phyloP scores from a whole-genome alignment of 2,113 vertebrate species.

The Tychaedon coryphoeus region DNA sequence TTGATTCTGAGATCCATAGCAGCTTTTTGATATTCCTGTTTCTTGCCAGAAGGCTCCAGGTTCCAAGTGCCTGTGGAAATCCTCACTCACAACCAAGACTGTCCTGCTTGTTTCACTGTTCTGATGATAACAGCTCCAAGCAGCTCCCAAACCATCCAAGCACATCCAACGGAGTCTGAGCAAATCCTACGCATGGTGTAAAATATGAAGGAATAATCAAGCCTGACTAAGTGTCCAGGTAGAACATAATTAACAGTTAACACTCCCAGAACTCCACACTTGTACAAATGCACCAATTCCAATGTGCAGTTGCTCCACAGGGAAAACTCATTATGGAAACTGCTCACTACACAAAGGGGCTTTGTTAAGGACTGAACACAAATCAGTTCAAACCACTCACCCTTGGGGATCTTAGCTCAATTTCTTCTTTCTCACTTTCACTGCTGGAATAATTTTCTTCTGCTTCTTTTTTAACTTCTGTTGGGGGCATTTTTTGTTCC shows the following conservation, averaged over 20 bases:
- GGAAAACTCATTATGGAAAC: not conserved
- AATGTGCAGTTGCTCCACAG: not conserved
- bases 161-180: not conserved
- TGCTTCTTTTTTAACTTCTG: conserved; percentile 72
- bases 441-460: conserved; percentile 80
- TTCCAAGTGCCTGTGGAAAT: not conserved
- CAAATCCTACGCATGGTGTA: not conserved
- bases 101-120: not conserved
- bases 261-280: not conserved
- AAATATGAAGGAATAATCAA: not conserved
- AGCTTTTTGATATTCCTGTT: not conserved
- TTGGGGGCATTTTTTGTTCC: conserved; percentile 67
- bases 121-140: not conserved
- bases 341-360: not conserved
- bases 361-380: not conserved
- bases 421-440: conserved; percentile 82
- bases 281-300: not conserved
- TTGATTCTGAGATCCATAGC: not conserved
- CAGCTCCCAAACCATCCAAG: not conserved
- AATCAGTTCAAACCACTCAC: conserved; percentile 72
- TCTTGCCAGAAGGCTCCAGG: not conserved
- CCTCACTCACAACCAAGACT: not conserved
- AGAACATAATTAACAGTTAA: not conserved
- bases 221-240: not conserved
- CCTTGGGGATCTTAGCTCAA: conserved; percentile 81